Conservation (phyloP, 2,113 vertebrate species). For the Amia ocellicauda region DNA sequence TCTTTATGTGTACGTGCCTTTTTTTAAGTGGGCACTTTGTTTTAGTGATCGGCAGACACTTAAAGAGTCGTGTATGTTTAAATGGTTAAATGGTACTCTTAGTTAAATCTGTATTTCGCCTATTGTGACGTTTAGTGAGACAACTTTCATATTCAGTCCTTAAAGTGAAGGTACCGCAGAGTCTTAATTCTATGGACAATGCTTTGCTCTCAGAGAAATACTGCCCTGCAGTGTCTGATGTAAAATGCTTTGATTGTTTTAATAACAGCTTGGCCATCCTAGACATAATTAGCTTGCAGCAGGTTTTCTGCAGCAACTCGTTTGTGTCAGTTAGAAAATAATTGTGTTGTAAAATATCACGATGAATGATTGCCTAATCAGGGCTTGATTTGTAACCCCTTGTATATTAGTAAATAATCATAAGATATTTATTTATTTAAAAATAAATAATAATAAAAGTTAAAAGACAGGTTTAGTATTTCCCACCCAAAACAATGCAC, state of each 20-base stretch:
- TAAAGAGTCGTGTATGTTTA: no score
- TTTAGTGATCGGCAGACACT: no score
- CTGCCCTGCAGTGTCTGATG: slow-evolving; percentile 28
- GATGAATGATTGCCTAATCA: slow-evolving; percentile 54
- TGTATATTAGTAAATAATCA: slow-evolving; percentile 55
- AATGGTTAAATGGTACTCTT: no score
- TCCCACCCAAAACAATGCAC: neutral
- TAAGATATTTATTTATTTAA: slow-evolving; percentile 51
- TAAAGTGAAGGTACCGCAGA: no score
- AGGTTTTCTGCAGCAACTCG: slow-evolving; percentile 56
- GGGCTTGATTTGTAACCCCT: slow-evolving; percentile 54
- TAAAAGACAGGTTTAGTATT: slow-evolving; percentile 12
- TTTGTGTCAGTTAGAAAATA: slow-evolving; percentile 65
- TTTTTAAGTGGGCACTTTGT: no score
- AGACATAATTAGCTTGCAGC: slow-evolving; percentile 61
- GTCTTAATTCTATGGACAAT: no score
- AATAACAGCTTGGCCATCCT: slow-evolving; percentile 44
- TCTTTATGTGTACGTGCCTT: no score
- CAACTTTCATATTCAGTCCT: no score
- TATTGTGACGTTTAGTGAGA: no score
- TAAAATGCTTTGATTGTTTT: slow-evolving; percentile 49
- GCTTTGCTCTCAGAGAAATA: neutral
- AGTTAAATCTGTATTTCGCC: no score
- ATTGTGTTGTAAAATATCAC: slow-evolving; percentile 61
- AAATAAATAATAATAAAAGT: slow-evolving; percentile 46